phyloP scores from a whole-genome alignment of 2,888 invertebrate genomes.

The Eulithis prunata region DNA sequence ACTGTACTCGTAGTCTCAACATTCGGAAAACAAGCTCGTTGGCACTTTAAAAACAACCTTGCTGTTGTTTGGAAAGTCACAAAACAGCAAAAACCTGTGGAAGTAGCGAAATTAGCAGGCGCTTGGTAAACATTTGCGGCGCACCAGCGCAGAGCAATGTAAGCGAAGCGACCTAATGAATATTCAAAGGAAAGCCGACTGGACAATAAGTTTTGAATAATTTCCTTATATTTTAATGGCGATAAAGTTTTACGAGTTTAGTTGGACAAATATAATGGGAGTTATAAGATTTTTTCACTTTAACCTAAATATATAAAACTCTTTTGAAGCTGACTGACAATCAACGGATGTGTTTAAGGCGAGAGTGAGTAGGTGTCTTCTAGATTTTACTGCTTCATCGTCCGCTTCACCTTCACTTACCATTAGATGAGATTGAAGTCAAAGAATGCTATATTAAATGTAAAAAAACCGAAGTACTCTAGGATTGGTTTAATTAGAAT shows the following conservation, averaged over 20 bases:
- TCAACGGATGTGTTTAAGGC: no score
- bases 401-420: no score
- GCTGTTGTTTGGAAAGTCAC: constrained; percentile 32
- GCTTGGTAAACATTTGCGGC: constrained; percentile 23
- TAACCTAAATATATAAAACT: no score
- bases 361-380: no score
- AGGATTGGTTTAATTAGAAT: constrained; percentile 4
- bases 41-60: constrained; percentile 18
- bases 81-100: constrained; percentile 34
- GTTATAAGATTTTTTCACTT: no score
- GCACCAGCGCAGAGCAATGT: constrained; percentile 21
- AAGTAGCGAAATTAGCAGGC: constrained; percentile 28
- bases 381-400: no score
- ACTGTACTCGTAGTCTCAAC: not conserved
- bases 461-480: not conserved
- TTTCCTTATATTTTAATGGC: constrained; percentile 6
- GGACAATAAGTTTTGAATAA: constrained; percentile 15
- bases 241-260: constrained; percentile 8
- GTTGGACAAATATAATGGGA: not conserved
- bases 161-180: constrained; percentile 26
- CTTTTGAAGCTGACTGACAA: no score
- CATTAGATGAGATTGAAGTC: not conserved
- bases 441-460: not conserved
- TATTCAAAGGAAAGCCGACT: constrained; percentile 23
- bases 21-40: constrained; percentile 10